Conservation (phyloP, 2,888 invertebrate genomes). For the Aleiodes testaceus region DNA sequence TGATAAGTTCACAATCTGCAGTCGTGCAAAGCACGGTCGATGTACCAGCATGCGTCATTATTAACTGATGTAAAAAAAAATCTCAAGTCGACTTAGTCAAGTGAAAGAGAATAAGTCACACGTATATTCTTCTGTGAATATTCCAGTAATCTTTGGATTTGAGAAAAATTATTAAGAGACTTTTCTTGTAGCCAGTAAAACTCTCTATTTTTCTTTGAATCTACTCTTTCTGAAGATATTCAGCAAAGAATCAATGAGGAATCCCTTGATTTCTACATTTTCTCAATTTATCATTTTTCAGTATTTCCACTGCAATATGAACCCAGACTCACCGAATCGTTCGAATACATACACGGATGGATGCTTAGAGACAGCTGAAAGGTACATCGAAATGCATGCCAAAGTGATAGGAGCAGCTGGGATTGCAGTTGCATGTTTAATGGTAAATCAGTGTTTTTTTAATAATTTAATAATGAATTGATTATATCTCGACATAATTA, state of each 20-base stretch:
- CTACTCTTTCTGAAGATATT: not conserved
- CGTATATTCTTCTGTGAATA: too few species aligned
- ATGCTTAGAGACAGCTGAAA: slow-evolving; percentile 82
- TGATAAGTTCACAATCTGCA: not conserved
- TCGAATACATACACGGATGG: slow-evolving; percentile 82
- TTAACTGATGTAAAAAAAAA: too few species aligned
- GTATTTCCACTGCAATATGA: slow-evolving; percentile 66
- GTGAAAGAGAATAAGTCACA: too few species aligned
- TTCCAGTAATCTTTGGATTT: too few species aligned
- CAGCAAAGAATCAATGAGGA: not conserved
- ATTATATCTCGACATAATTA: too few species aligned
- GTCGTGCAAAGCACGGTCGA: not conserved
- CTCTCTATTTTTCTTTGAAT: too few species aligned
- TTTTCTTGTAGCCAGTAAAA: too few species aligned
- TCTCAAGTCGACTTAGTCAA: too few species aligned
- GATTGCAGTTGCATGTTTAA: slow-evolving; percentile 86
- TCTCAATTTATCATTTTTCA: slow-evolving; percentile 63
- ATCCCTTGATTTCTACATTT: too few species aligned
- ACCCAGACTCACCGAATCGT: slow-evolving; percentile 71
- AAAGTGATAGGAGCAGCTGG: slow-evolving; percentile 87
- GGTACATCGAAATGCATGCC: slow-evolving; percentile 85
- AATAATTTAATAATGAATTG: not conserved
- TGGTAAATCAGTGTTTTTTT: slow-evolving; percentile 77
- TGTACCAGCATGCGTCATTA: too few species aligned
- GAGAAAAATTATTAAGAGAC: too few species aligned